Percentiles rank a stretch among this genome's conserved stretches.
Evolutionary conservation across 2,888 invertebrate species (phyloP).

Genomic region (Barypeithes pellucidus): DNA sequence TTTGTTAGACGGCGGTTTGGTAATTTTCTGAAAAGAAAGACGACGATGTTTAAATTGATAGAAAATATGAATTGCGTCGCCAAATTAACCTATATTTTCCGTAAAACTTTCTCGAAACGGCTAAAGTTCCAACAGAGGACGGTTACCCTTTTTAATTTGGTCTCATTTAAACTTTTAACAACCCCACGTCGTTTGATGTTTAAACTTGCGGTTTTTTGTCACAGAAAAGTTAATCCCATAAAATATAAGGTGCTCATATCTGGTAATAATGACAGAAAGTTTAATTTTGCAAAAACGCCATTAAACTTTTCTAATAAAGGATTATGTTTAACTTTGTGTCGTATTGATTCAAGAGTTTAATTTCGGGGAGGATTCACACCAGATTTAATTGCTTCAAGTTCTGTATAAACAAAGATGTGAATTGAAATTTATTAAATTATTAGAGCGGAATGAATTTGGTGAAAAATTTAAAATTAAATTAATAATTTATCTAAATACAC

Average conservation of each 20-base stretch:
- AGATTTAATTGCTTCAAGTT: slow-evolving; percentile 4
- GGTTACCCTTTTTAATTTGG: slow-evolving; percentile 39
- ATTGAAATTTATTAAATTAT: slow-evolving; percentile 2
- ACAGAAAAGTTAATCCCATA: slow-evolving; percentile 25
- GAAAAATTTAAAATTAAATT: too few relatives aligned
- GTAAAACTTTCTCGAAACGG: slow-evolving; percentile 16
- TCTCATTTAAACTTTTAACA: slow-evolving; percentile 35
- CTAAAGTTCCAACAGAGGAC: slow-evolving; percentile 23
- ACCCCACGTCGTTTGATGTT: slow-evolving; percentile 33
- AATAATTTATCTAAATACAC: too few relatives aligned
- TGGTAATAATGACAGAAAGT: slow-evolving; percentile 26
- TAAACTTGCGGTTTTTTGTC: slow-evolving; percentile 40
- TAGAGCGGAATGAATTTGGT: background rate
- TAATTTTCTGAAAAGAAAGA: slow-evolving; percentile 20
- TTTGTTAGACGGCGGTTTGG: background rate
- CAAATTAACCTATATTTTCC: slow-evolving; percentile 33
- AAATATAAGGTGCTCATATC: slow-evolving; percentile 29
- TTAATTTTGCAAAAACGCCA: slow-evolving; percentile 33
- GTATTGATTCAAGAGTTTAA: slow-evolving; percentile 14
- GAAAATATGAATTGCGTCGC: slow-evolving; percentile 30
- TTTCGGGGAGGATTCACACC: slow-evolving; percentile 6
- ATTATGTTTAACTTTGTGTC: slow-evolving; percentile 14
- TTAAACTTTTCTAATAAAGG: slow-evolving; percentile 38
- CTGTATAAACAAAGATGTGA: background rate
- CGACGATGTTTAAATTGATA: slow-evolving; percentile 29